phyloP scores from a whole-genome alignment of 2,888 invertebrate genomes.

The Epistrophella euchroma region DNA sequence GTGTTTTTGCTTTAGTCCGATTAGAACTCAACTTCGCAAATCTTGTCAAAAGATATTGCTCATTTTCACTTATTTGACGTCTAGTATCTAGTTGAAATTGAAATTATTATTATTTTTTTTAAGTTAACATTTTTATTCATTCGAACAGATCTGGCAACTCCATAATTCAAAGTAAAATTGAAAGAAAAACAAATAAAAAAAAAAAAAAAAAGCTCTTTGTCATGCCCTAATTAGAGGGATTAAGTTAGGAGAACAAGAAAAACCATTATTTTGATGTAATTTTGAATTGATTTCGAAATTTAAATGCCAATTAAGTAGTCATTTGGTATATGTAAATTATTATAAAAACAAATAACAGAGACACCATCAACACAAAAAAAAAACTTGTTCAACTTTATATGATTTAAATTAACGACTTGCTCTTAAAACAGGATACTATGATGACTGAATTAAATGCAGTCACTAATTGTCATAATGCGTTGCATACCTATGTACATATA shows the following conservation, averaged over 20 bases:
- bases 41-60: too few relatives aligned
- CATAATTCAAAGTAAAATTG: not conserved
- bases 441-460: conserved; percentile 12
- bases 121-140: too few relatives aligned
- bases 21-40: too few relatives aligned
- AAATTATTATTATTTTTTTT: too few relatives aligned
- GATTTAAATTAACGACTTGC: conserved; percentile 31
- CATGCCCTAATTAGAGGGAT: not conserved
- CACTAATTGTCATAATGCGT: conserved; percentile 23
- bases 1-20: too few relatives aligned
- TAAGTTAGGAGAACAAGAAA: not conserved
- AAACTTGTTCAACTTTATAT: conserved; percentile 41
- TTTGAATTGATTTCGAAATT: conserved; percentile 6
- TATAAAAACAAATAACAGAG: not conserved
- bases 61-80: too few relatives aligned
- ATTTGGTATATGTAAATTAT: conserved; percentile 14
- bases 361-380: not conserved
- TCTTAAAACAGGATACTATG: conserved; percentile 52
- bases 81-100: too few relatives aligned
- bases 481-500: not conserved
- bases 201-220: not conserved
- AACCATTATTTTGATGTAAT: not conserved
- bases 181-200: not conserved
- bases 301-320: conserved; percentile 24
- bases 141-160: not conserved